A percentile compares a stretch with the other conserved stretches of the same genome.
These are phyloP conservation scores for Gallinago stenura DNA, from an alignment of 2,797 vertebrate species.

Conservation along the genomic window DNA sequence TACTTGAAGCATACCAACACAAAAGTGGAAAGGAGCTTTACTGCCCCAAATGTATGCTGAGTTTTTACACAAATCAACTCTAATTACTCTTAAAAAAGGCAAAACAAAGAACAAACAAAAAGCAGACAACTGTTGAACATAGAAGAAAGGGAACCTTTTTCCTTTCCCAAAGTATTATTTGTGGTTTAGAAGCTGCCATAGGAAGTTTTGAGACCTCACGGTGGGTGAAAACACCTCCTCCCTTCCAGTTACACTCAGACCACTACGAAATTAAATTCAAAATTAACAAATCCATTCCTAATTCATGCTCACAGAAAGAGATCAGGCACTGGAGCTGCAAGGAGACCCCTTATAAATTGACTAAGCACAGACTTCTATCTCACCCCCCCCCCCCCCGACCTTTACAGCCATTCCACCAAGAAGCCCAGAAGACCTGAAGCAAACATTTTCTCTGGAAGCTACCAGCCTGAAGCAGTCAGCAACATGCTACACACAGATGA, in stretches of 20 bases:
- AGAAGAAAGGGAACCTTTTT: neutral
- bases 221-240: neutral
- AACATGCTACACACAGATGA: neutral
- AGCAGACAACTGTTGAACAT: accelerated
- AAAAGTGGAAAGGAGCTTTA: neutral
- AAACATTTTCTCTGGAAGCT: neutral
- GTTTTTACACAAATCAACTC: neutral
- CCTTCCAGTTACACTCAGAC: too few species aligned
- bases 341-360: neutral
- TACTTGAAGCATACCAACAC: neutral
- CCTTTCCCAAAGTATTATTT: neutral
- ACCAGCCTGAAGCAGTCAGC: neutral
- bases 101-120: neutral
- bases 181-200: neutral
- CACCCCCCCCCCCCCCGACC: too few species aligned
- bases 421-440: accelerated
- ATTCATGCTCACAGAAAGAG: neutral
- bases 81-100: neutral
- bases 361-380: neutral
- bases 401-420: neutral
- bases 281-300: neutral
- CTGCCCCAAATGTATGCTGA: neutral
- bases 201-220: neutral
- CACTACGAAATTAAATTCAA: neutral
- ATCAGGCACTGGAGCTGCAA: neutral